Conservation (phyloP, 1,140 invertebrate genomes). For the Babylonia areolata region DNA sequence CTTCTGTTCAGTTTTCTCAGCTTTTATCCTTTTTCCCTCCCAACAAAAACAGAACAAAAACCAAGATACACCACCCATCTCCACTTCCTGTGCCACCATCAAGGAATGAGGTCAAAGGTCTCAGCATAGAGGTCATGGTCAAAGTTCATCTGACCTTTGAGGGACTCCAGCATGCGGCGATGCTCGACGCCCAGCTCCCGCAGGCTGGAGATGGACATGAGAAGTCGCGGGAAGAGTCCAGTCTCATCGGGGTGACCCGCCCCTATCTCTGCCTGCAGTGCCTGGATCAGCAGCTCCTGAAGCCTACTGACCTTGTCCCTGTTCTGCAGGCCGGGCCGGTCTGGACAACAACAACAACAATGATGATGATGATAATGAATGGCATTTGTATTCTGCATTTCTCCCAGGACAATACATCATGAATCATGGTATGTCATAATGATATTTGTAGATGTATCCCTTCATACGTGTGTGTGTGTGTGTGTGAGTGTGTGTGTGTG, state of each 20-base stretch:
- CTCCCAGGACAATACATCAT: no score
- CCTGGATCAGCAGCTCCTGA: slow-evolving; percentile 72
- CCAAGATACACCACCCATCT: no score
- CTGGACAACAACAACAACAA: no score
- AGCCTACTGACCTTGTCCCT: slow-evolving; percentile 71
- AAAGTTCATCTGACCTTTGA: slow-evolving; percentile 72
- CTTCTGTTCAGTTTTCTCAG: no score
- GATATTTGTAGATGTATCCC: no score
- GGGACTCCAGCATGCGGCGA: slow-evolving; percentile 66
- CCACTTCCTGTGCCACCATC: not conserved
- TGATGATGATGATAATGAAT: no score
- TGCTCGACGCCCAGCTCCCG: slow-evolving; percentile 74
- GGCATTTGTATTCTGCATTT: no score
- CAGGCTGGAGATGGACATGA: slow-evolving; percentile 74
- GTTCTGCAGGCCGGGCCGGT: slow-evolving; percentile 71
- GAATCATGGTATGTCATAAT: no score
- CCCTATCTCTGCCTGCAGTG: slow-evolving; percentile 68
- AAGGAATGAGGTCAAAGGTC: slow-evolving; percentile 70
- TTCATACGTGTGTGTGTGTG: no score
- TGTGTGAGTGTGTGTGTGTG: no score
- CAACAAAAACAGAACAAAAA: no score
- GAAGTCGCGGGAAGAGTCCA: slow-evolving; percentile 71
- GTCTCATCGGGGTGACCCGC: slow-evolving; percentile 65
- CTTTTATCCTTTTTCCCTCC: no score
- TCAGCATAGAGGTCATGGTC: slow-evolving; percentile 71